phyloP scores from a whole-genome alignment of 2,888 invertebrate species.

The Peribatodes rhomboidaria region DNA sequence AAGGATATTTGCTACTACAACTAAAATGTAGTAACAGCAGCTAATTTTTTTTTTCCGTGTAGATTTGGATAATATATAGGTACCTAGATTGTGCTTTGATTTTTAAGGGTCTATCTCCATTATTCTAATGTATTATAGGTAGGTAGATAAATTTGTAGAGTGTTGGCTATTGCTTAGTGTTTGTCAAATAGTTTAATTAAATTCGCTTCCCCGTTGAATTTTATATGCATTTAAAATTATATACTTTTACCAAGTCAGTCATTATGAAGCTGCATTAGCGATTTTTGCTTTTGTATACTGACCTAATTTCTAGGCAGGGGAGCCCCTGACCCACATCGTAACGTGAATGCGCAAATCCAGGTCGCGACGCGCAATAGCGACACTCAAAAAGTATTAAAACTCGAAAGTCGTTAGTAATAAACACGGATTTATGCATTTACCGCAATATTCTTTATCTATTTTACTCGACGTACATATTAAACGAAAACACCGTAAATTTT shows the following conservation, averaged over 20 bases:
- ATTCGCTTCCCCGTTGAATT: neutral
- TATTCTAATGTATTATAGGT: no score
- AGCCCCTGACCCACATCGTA: conserved; percentile 68
- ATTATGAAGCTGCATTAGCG: conserved; percentile 12
- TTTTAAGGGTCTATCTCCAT: no score
- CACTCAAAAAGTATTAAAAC: conserved; percentile 46
- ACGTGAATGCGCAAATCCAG: conserved; percentile 60
- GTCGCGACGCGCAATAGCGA: conserved; percentile 53
- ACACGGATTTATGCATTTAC: neutral
- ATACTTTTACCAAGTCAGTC: neutral
- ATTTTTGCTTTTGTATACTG: conserved; percentile 47
- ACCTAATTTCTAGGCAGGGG: conserved; percentile 54
- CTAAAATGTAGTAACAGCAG: no score
- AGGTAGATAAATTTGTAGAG: no score
- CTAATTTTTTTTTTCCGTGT: no score
- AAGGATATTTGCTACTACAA: no score
- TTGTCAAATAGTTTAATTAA: neutral
- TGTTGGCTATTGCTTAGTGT: no score
- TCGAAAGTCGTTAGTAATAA: conserved; percentile 29
- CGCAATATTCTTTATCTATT: neutral
- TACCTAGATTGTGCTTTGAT: no score
- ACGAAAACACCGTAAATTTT: no score
- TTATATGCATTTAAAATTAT: neutral
- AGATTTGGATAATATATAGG: no score
- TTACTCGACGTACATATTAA: neutral